Base-by-base conservation (phyloP, 2,888 invertebrate species). In the Limnephilus lunatus region DNA sequence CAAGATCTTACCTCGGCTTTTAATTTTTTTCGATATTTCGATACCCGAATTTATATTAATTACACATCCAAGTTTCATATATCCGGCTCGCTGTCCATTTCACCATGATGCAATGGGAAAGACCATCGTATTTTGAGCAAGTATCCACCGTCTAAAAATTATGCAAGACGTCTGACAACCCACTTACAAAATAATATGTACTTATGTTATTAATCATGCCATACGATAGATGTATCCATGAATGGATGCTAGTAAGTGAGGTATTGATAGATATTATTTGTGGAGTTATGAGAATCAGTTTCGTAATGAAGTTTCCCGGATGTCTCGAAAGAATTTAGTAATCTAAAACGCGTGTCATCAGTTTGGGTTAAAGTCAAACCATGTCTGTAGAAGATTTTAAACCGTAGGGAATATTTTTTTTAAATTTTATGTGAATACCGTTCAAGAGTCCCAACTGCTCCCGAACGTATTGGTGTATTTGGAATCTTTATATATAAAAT, bases 21-120 rank as follows among this genome's bases (percentile, higher is more conserved):
- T 19, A 68, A 19, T 68, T 0, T 2, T 53, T 19, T 68, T 19
- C 19, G 15, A 19, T 53, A 68, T 68, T 68, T 68, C 68, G 9
- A 68, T n/a, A 68, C 68, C 68, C 9, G 68, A 68, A n/a, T 68
- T 7, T 68, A 68, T 25, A 68, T 7, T 19, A 53, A 19, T 53
- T 68, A 9, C 68, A 68, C 68, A 68, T 68, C n/a, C 9, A 25
- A 9, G 68, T 68, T 68, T 68, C 68, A 2, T n/a, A 68, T 68
- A n/a, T 68, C 68, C 68, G 68, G 68, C 68, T 68, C 68, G n/a
- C 68, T n/a, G 68, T 68, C 68, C 68, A 68, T 68, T 68, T 68
- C 68, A 68, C 68, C 68, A 68, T 68, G 25, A 68, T n/a, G n/a
- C 68, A 68, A 68, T 68, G 68, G 68, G 68, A 68, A 68, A 68